These are phyloP conservation scores for Cotesia congregata DNA, from an alignment of 2,888 invertebrate species.

Conservation along the genomic window DNA sequence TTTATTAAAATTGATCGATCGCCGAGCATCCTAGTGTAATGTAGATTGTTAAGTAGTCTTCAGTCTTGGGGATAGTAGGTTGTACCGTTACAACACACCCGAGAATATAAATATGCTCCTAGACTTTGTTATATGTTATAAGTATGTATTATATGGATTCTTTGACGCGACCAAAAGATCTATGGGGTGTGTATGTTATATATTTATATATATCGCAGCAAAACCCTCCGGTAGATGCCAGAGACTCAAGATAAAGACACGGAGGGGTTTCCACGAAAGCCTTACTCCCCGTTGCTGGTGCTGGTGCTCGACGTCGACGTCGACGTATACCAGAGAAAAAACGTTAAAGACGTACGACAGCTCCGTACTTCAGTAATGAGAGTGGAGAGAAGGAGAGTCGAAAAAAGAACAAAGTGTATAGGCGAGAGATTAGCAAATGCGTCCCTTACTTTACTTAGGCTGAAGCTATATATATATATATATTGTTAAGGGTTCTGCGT, in stretches of 20 bases:
- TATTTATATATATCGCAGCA: not conserved
- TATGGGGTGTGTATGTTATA: not conserved
- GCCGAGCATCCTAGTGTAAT: not conserved
- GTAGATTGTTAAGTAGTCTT: not conserved
- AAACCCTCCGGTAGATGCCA: not conserved
- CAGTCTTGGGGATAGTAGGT: not conserved
- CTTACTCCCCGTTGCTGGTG: not conserved
- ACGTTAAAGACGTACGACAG: not conserved
- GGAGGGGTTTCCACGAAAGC: slow-evolving; percentile 25
- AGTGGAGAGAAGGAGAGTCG: not conserved
- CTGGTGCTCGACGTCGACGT: not conserved
- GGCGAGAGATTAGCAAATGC: slow-evolving; percentile 20
- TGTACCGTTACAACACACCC: not conserved
- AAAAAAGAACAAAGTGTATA: slow-evolving; percentile 20
- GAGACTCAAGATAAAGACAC: not conserved
- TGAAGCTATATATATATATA: not conserved
- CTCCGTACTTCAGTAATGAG: not conserved
- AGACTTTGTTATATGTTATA: not conserved
- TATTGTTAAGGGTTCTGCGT: slow-evolving; percentile 12
- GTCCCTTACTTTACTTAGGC: not conserved
- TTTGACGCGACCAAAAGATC: slow-evolving; percentile 6
- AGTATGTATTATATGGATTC: slow-evolving; percentile 24
- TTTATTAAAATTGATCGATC: slow-evolving; percentile 30
- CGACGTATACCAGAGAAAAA: not conserved
- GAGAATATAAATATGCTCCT: not conserved